These are phyloP conservation scores for Pimpla rufipes DNA, from an alignment of 2,888 invertebrate genomes.

Conservation along the genomic window DNA sequence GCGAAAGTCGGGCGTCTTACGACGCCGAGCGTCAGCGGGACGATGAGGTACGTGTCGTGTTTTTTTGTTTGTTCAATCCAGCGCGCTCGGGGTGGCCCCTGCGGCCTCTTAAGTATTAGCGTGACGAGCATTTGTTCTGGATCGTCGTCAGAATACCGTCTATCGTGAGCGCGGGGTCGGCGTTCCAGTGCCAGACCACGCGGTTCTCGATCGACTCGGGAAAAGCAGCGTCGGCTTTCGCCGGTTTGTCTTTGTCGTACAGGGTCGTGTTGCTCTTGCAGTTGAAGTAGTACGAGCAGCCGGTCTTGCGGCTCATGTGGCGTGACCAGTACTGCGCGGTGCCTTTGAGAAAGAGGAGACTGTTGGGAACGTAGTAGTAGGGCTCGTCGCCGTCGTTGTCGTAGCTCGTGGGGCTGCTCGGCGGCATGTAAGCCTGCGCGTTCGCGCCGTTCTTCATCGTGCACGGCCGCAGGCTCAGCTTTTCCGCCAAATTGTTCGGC, in stretches of 20 bases:
- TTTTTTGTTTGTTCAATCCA: slow-evolving; percentile 15
- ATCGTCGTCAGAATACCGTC: slow-evolving; percentile 64
- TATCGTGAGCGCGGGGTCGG: slow-evolving; percentile 69
- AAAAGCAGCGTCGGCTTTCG: slow-evolving; percentile 73
- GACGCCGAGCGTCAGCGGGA: neutral
- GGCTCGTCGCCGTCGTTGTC: slow-evolving; percentile 66
- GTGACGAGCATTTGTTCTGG: slow-evolving; percentile 44
- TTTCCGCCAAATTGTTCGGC: slow-evolving; percentile 68
- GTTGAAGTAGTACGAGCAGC: slow-evolving; percentile 75
- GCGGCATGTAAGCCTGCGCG: slow-evolving; percentile 60
- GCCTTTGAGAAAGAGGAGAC: slow-evolving; percentile 78
- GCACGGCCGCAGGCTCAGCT: slow-evolving; percentile 69
- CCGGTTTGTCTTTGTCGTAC: slow-evolving; percentile 74
- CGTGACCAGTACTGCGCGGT: slow-evolving; percentile 75
- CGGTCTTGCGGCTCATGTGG: slow-evolving; percentile 70
- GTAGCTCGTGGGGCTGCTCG: slow-evolving; percentile 33
- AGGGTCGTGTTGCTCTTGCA: slow-evolving; percentile 23
- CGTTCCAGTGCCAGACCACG: slow-evolving; percentile 78
- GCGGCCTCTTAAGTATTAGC: neutral
- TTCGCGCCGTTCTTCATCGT: slow-evolving; percentile 74
- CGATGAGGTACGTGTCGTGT: slow-evolving; percentile 32
- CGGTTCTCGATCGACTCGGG: slow-evolving; percentile 74
- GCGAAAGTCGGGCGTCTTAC: neutral
- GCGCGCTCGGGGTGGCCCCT: neutral
- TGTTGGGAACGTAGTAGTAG: slow-evolving; percentile 75